These are phyloP conservation scores for Chloebia gouldiae DNA, from an alignment of 2,113 vertebrate genomes.

Conservation along the genomic window DNA sequence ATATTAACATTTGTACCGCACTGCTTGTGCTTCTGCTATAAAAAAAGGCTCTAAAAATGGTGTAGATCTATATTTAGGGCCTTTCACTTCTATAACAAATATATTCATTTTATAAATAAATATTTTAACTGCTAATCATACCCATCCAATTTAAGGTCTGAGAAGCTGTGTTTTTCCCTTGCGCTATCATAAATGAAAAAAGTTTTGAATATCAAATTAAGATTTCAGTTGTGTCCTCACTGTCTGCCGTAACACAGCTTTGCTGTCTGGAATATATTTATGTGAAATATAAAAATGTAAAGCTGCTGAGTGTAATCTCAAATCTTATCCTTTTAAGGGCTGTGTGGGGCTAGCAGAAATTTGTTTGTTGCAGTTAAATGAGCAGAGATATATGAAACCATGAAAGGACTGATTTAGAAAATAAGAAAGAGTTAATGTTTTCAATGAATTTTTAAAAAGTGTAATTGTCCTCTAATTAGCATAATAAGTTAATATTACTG, in stretches of 20 bases:
- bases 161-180: neutral
- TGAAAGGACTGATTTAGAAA: neutral
- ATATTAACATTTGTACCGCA: neutral
- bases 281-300: too few relatives aligned
- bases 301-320: neutral
- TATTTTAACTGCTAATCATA: neutral
- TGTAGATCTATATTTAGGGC: neutral
- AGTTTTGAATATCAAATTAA: neutral
- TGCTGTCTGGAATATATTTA: neutral
- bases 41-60: neutral
- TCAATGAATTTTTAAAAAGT: neutral
- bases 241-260: neutral
- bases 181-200: neutral
- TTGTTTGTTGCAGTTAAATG: neutral
- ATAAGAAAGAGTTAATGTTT: neutral
- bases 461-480: neutral
- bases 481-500: neutral
- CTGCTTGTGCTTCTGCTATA: neutral
- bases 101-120: neutral
- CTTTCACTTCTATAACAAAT: neutral
- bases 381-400: neutral
- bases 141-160: neutral
- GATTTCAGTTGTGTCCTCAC: neutral
- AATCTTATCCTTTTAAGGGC: neutral
- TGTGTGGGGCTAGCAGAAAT: neutral